Conservation (phyloP, 2,888 invertebrate species). For the Tridacna crocea region DNA sequence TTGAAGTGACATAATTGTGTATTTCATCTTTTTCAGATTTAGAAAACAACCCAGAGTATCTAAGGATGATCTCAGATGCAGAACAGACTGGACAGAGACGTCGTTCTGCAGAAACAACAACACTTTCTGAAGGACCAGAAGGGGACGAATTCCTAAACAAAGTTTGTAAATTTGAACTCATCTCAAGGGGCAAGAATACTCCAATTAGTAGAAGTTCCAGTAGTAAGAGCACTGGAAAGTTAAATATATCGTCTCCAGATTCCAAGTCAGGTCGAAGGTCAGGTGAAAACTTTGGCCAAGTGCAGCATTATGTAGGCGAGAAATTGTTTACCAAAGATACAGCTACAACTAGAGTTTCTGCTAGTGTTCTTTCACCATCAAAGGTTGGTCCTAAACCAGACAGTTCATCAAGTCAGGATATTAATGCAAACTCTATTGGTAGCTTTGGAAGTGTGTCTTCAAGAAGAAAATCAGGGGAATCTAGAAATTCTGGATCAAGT, state of each 20-base stretch:
- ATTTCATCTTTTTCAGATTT: conserved; percentile 68
- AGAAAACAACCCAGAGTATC: conserved; percentile 77
- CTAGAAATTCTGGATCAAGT: conserved; percentile 59
- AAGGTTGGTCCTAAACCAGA: conserved; percentile 58
- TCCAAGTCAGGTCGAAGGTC: conserved; percentile 53
- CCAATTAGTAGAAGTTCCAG: conserved; percentile 66
- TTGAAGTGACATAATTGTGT: no score
- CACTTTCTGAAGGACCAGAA: conserved; percentile 81
- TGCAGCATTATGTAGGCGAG: conserved; percentile 73
- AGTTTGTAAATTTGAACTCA: conserved; percentile 89
- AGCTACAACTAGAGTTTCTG: conserved; percentile 78
- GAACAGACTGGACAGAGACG: conserved; percentile 61
- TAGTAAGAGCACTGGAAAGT: conserved; percentile 50
- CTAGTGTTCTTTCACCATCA: conserved; percentile 69
- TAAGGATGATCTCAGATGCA: conserved; percentile 79
- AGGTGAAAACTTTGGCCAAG: conserved; percentile 52
- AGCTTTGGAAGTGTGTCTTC: conserved; percentile 75
- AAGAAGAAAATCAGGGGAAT: conserved; percentile 56
- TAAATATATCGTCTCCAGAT: conserved; percentile 56
- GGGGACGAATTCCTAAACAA: conserved; percentile 89
- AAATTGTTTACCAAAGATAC: conserved; percentile 81
- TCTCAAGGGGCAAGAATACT: conserved; percentile 72
- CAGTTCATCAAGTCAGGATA: conserved; percentile 66
- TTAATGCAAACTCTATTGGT: conserved; percentile 77
- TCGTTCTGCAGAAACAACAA: conserved; percentile 52